Conservation (phyloP, 2,797 vertebrate genomes). For the Champsocephalus esox region DNA sequence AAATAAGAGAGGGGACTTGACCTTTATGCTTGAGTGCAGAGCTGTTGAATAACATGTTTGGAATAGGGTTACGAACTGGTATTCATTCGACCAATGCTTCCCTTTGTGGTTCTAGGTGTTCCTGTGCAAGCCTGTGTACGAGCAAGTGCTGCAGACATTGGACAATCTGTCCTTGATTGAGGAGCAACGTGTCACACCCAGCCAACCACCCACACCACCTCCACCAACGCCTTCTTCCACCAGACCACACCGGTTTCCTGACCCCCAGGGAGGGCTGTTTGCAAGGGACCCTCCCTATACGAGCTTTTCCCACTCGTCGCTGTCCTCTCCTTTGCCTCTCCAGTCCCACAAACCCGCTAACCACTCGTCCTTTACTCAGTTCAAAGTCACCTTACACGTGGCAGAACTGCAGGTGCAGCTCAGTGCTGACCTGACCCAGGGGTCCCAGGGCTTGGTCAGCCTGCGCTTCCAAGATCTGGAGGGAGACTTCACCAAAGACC, state of each 20-base stretch:
- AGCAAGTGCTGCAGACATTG: conserved; percentile 96
- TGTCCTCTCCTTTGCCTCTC: conserved; percentile 79
- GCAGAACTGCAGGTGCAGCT: conserved; percentile 95
- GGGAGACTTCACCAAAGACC: conserved; percentile 93
- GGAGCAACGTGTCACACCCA: conserved; percentile 81
- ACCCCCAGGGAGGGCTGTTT: conserved; percentile 90
- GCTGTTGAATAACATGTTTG: no score
- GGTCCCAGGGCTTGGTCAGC: conserved; percentile 95
- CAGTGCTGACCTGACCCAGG: conserved; percentile 92
- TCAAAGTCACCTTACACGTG: conserved; percentile 91
- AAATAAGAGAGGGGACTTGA: no score
- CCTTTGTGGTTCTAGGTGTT: conserved; percentile 86
- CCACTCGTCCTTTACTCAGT: conserved; percentile 89
- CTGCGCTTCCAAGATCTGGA: conserved; percentile 95
- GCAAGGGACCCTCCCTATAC: conserved; percentile 84
- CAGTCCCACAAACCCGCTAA: conserved; percentile 76
- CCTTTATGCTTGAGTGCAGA: no score
- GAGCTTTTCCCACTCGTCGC: conserved; percentile 72
- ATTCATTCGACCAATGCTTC: background rate
- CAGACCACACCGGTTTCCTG: conserved; percentile 84
- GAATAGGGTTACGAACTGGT: no score
- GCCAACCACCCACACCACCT: conserved; percentile 81
- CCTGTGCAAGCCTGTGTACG: conserved; percentile 96
- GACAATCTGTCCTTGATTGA: conserved; percentile 94
- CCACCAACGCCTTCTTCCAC: conserved; percentile 83